Evolutionary conservation across 2,113 vertebrate genomes (phyloP).

Genomic region (Protomyctophum bolini): DNA sequence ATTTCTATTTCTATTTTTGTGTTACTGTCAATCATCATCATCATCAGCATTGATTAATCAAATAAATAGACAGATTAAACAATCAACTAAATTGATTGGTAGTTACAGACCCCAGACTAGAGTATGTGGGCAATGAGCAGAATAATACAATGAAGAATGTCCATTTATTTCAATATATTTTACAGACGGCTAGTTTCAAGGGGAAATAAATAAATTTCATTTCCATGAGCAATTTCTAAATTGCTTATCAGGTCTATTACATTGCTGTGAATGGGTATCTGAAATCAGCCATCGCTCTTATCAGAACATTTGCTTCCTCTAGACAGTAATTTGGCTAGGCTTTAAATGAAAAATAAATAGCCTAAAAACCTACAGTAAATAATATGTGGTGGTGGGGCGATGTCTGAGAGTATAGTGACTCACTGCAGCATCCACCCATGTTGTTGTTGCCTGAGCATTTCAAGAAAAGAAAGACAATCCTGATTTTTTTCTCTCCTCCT

Average conservation of each 20-base stretch:
- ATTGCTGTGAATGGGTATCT: slow-evolving; percentile 28
- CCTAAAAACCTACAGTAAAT: too few species aligned
- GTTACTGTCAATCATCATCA: too few species aligned
- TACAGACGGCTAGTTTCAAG: background rate
- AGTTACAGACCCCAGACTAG: background rate
- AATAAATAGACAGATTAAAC: too few species aligned
- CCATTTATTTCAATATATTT: background rate
- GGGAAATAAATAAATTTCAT: background rate
- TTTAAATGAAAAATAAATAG: too few species aligned
- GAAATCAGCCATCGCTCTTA: slow-evolving; percentile 26
- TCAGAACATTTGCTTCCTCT: slow-evolving; percentile 20
- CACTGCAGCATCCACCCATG: background rate
- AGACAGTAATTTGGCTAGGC: slow-evolving; percentile 9
- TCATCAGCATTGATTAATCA: too few species aligned
- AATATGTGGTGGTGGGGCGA: background rate
- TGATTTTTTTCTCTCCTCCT: slow-evolving; percentile 29
- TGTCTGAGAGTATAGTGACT: background rate
- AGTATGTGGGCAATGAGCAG: background rate
- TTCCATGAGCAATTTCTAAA: background rate
- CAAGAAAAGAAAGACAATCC: slow-evolving; percentile 42
- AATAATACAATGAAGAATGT: slow-evolving; percentile 8
- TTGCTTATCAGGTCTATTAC: background rate
- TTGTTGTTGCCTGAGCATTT: background rate
- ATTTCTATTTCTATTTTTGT: too few species aligned
- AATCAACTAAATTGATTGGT: too few species aligned